These are phyloP conservation scores for Mesorhabditis sp. DNA, from an alignment of 2,888 invertebrate species.

Conservation along the genomic window DNA sequence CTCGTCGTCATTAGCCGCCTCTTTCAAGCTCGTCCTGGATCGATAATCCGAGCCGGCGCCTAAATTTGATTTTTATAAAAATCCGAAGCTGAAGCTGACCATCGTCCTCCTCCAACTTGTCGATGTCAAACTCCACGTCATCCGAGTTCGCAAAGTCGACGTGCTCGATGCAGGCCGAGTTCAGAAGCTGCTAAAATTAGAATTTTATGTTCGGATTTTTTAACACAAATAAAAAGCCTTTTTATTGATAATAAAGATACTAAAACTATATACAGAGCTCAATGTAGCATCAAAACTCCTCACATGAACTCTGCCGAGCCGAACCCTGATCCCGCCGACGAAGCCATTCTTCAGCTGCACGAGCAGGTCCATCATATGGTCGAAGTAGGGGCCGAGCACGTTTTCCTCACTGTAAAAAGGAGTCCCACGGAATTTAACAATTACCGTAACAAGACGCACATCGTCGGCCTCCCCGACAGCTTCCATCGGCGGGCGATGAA, in stretches of 20 bases:
- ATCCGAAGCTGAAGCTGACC: constrained; percentile 22
- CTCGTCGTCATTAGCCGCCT: constrained; percentile 29
- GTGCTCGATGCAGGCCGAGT: constrained; percentile 98
- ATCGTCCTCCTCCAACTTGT: constrained; percentile 45
- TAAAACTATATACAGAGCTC: neutral
- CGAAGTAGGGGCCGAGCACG: constrained; percentile 77
- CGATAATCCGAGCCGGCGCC: neutral
- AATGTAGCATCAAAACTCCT: constrained; percentile 8
- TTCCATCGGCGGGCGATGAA: constrained; percentile 97
- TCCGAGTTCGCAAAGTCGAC: constrained; percentile 77
- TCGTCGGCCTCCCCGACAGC: constrained; percentile 90
- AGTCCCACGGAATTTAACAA: neutral
- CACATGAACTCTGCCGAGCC: constrained; percentile 73
- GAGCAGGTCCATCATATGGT: constrained; percentile 88
- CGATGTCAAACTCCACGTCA: constrained; percentile 59
- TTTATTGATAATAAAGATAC: neutral
- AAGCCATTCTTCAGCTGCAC: constrained; percentile 95
- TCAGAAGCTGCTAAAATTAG: constrained; percentile 79
- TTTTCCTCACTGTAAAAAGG: constrained; percentile 68
- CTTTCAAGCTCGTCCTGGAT: constrained; percentile 29
- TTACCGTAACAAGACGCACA: constrained; percentile 80
- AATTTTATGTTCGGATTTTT: neutral
- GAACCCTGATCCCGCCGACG: constrained; percentile 90
- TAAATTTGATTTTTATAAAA: neutral
- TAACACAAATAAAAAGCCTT: constrained; percentile 3